Percentiles rank a stretch among this genome's conserved stretches.
Evolutionary conservation across 2,888 invertebrate genomes (phyloP).

Genomic region (Toxonevra muliebris): DNA sequence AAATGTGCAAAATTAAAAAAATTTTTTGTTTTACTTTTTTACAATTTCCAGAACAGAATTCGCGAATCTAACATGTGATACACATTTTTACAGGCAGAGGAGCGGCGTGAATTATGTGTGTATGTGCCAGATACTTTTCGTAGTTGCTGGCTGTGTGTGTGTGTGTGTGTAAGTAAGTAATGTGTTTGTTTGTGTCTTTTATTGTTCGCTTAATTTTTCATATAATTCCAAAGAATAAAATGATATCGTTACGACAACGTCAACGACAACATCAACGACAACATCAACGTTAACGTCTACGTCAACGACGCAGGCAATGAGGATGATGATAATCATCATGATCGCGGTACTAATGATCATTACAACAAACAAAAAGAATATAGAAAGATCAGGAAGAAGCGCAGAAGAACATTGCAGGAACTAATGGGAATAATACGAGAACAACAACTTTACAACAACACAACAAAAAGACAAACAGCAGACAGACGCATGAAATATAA

Average conservation of each 20-base stretch:
- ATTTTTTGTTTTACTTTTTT: conserved; percentile 4
- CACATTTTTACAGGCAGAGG: conserved; percentile 40
- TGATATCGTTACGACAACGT: conserved; percentile 42
- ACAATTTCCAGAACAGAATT: conserved; percentile 17
- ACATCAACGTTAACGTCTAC: neutral
- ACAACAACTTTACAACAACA: conserved; percentile 14
- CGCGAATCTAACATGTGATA: conserved; percentile 47
- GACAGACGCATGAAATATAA: no score
- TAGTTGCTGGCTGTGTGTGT: no score
- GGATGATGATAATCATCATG: no score
- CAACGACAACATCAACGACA: conserved; percentile 17
- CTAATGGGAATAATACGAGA: no score
- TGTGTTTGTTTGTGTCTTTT: no score
- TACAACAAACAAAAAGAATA: neutral
- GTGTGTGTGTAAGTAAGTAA: no score
- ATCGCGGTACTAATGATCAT: no score
- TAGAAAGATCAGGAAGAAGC: neutral
- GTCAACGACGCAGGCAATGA: no score
- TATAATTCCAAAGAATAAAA: conserved; percentile 55
- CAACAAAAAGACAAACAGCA: neutral
- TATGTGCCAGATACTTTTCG: neutral
- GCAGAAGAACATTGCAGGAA: neutral
- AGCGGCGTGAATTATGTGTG: neutral
- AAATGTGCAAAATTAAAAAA: neutral
- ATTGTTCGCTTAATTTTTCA: conserved; percentile 31